Percentiles rank a stretch among this genome's conserved stretches.
phyloP scores from a whole-genome alignment of 1,140 invertebrate species.

The Dendrolimus kikuchii region DNA sequence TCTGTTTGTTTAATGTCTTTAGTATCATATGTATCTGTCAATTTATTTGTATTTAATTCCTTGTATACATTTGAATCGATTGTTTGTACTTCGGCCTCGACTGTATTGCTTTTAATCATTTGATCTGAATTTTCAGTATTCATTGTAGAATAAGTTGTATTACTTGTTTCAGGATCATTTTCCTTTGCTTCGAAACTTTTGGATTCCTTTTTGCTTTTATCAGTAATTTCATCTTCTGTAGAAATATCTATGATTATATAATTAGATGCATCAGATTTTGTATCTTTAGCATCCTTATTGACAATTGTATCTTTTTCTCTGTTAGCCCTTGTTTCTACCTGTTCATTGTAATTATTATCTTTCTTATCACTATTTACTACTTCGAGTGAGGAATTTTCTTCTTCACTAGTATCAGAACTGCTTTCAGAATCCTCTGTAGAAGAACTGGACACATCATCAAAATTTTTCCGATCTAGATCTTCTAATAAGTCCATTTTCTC shows the following conservation, averaged over 20 bases:
- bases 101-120: too few species aligned
- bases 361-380: slow-evolving; percentile 7
- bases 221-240: slow-evolving; percentile 5
- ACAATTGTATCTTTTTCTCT: slow-evolving; percentile 2
- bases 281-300: slow-evolving; percentile 2
- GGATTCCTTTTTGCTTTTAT: neutral
- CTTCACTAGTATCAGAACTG: slow-evolving; percentile 18
- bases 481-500: slow-evolving; percentile 70
- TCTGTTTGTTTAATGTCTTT: too few species aligned
- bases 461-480: slow-evolving; percentile 47
- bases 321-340: slow-evolving; percentile 4
- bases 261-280: slow-evolving; percentile 3
- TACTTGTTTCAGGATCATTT: too few species aligned
- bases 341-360: slow-evolving; percentile 7
- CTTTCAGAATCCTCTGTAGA: slow-evolving; percentile 33
- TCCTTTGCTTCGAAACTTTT: too few species aligned
- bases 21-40: too few species aligned
- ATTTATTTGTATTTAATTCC: too few species aligned
- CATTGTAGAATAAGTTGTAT: too few species aligned
- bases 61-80: too few species aligned
- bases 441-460: slow-evolving; percentile 28
- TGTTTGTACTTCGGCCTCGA: too few species aligned
- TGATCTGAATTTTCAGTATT: too few species aligned
- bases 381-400: neutral
- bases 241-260: neutral